These are phyloP conservation scores for Hiodon tergisus DNA, from an alignment of 2,113 vertebrate species.

Conservation along the genomic window DNA sequence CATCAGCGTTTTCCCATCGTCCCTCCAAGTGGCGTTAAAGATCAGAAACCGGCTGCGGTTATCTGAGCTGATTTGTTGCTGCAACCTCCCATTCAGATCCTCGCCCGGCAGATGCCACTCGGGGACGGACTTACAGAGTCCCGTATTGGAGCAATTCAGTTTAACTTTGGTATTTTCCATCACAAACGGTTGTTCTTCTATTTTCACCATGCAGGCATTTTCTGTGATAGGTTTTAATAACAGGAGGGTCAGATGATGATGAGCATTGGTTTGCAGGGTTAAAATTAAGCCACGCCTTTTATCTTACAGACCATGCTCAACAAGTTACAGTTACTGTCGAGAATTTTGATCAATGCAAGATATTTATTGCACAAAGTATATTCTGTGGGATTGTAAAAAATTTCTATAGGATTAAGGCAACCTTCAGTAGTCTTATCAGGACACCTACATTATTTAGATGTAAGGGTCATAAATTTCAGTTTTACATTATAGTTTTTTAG, in stretches of 20 bases:
- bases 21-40: neutral
- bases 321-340: no score
- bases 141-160: constrained; percentile 39
- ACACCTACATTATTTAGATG: neutral
- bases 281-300: neutral
- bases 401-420: no score
- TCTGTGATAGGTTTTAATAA: constrained; percentile 34
- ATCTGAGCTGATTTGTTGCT: rapidly evolving
- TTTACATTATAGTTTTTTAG: neutral
- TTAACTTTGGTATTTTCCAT: rapidly evolving
- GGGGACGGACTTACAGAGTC: neutral
- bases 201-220: constrained; percentile 46
- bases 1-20: constrained; percentile 40
- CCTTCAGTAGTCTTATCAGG: neutral
- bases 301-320: neutral
- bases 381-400: no score
- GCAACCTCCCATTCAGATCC: rapidly evolving
- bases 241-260: neutral
- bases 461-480: neutral
- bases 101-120: neutral
- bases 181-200: constrained; percentile 4
- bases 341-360: no score
- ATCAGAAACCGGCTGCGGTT: neutral
- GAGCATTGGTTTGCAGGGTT: neutral
- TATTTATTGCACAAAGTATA: no score